Percentiles rank a stretch among this genome's conserved stretches.
These are phyloP conservation scores for Channallabes apus DNA, from an alignment of 2,797 vertebrate genomes.

Conservation along the genomic window DNA sequence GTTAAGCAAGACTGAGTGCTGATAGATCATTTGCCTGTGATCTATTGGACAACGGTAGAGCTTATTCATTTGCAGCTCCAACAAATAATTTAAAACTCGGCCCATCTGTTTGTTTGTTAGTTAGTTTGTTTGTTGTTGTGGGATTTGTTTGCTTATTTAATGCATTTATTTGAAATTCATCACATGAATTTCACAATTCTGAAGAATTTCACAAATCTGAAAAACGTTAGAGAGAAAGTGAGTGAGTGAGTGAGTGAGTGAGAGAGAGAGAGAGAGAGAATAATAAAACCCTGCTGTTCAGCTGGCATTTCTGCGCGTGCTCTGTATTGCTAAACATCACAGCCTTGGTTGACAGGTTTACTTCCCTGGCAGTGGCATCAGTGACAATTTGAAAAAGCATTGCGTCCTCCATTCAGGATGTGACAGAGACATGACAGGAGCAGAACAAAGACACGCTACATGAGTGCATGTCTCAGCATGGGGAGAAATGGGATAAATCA, in stretches of 20 bases:
- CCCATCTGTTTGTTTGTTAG: not conserved
- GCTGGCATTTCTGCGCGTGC: slow-evolving; percentile 40
- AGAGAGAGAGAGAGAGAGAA: not conserved
- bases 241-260: not conserved
- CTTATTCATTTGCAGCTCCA: slow-evolving; percentile 18
- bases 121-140: not conserved
- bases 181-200: no score
- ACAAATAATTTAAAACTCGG: not conserved
- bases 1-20: not conserved
- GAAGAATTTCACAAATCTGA: no score
- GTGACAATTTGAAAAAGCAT: slow-evolving; percentile 46
- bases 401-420: slow-evolving; percentile 43
- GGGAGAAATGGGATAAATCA: slow-evolving; percentile 20
- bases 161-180: not conserved
- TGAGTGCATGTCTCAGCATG: slow-evolving; percentile 23
- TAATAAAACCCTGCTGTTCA: slow-evolving; percentile 24
- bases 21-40: not conserved
- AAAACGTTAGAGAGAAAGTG: not conserved
- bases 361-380: slow-evolving; percentile 52
- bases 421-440: slow-evolving; percentile 54
- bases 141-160: not conserved
- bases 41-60: not conserved
- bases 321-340: slow-evolving; percentile 48
- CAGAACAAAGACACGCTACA: slow-evolving; percentile 42
- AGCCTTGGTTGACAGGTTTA: slow-evolving; percentile 43